Conservation (phyloP, 2,113 vertebrate genomes). For the Corythornis madagascariensis region DNA sequence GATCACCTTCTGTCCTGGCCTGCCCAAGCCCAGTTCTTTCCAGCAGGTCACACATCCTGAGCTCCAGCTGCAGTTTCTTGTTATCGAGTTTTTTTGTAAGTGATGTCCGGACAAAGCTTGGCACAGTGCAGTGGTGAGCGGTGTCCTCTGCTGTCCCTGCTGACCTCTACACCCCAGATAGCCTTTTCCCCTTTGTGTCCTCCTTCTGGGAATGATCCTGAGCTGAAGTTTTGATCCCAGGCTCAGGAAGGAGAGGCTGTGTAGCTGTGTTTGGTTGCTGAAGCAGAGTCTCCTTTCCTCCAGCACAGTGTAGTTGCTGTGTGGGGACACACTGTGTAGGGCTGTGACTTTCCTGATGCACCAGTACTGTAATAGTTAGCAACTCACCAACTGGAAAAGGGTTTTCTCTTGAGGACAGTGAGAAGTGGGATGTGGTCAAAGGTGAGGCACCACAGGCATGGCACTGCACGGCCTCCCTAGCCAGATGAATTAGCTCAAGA, state of each 20-base stretch:
- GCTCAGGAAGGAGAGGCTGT: background rate
- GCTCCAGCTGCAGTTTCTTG: background rate
- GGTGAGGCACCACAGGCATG: background rate
- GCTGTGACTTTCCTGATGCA: background rate
- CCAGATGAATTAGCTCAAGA: background rate
- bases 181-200: background rate
- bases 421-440: background rate
- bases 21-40: background rate
- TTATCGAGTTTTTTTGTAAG: background rate
- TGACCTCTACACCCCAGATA: background rate
- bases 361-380: background rate
- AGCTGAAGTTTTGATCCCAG: background rate
- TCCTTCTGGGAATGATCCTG: background rate
- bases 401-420: background rate
- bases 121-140: background rate
- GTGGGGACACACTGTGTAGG: accelerated
- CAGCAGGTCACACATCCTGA: background rate
- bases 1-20: background rate
- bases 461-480: background rate
- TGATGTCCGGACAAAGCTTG: background rate
- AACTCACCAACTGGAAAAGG: background rate
- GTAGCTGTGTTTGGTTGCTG: background rate
- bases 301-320: background rate
- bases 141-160: background rate
- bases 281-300: background rate